phyloP scores from a whole-genome alignment of 30 jellyfish, hydroid and myxozoan genomes.

The Aurelia sp. region DNA sequence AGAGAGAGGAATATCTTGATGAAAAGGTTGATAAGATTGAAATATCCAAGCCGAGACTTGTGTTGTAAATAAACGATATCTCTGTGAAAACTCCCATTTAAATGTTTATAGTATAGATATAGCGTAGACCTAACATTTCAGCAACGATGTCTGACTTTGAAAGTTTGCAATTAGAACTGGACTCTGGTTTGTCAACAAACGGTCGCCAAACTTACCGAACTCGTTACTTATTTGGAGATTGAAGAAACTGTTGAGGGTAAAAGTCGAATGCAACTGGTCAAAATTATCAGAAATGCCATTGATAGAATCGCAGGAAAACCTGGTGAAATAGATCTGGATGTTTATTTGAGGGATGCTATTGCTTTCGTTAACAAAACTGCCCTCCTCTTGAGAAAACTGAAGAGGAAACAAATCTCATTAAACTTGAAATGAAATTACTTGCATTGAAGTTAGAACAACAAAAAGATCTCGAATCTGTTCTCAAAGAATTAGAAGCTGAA shows the following conservation, averaged over 20 bases:
- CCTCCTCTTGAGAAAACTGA: slow-evolving; percentile 21
- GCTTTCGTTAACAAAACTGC: neutral
- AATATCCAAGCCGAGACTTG: no score
- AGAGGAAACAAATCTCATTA: neutral
- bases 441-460: slow-evolving; percentile 3
- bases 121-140: slow-evolving; percentile 1
- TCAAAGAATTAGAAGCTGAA: slow-evolving; percentile 27
- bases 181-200: slow-evolving; percentile 8
- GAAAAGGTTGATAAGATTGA: no score
- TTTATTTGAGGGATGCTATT: neutral
- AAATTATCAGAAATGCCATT: neutral
- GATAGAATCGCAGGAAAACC: neutral
- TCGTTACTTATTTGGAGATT: neutral
- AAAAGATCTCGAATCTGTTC: slow-evolving; percentile 16
- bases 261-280: slow-evolving; percentile 1
- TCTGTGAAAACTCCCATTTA: neutral
- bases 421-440: slow-evolving; percentile 5
- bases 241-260: slow-evolving; percentile 8
- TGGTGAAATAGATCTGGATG: neutral
- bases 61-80: neutral
- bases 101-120: neutral
- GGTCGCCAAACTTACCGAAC: neutral
- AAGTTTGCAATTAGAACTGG: slow-evolving; percentile 2
- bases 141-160: neutral
- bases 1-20: no score